Evolutionary conservation across 2,888 invertebrate species (phyloP).

Genomic region (Athalia rosae): DNA sequence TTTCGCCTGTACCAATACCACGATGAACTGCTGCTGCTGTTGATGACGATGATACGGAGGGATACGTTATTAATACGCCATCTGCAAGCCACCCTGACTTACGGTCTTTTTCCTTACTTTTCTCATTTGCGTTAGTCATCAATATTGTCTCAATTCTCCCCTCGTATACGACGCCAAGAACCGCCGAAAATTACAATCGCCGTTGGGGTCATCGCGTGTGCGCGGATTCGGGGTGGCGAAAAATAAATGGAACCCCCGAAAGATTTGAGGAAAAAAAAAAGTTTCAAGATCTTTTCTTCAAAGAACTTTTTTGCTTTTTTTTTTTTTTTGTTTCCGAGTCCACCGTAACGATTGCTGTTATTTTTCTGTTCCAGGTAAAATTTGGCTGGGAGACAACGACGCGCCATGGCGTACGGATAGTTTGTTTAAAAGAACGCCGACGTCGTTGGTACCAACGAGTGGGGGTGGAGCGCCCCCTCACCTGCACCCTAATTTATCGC

Average conservation of each 20-base stretch:
- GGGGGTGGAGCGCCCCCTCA: conserved; percentile 52
- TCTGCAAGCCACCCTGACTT: conserved; percentile 44
- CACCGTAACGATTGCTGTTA: background rate
- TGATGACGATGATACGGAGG: conserved; percentile 1
- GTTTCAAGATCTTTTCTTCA: no score
- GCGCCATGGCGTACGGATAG: conserved; percentile 70
- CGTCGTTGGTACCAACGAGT: conserved; percentile 55
- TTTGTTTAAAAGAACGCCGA: conserved; percentile 67
- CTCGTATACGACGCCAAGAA: background rate
- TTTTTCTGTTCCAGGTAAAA: conserved; percentile 62
- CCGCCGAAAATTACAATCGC: no score
- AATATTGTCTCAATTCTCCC: conserved; percentile 55
- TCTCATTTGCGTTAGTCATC: conserved; percentile 46
- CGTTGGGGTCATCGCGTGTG: no score
- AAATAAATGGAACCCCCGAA: no score
- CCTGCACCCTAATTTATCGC: conserved; percentile 68
- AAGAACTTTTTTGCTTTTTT: no score
- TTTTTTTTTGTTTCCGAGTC: no score
- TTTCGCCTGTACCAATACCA: no score
- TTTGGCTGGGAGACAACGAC: conserved; percentile 70
- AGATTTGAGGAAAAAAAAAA: no score
- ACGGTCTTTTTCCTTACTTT: conserved; percentile 45
- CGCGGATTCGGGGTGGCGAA: no score
- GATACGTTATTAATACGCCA: conserved; percentile 47
- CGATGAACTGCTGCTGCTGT: no score